Conservation (phyloP, 2,113 vertebrate genomes). For the Ceyx melanurus region DNA sequence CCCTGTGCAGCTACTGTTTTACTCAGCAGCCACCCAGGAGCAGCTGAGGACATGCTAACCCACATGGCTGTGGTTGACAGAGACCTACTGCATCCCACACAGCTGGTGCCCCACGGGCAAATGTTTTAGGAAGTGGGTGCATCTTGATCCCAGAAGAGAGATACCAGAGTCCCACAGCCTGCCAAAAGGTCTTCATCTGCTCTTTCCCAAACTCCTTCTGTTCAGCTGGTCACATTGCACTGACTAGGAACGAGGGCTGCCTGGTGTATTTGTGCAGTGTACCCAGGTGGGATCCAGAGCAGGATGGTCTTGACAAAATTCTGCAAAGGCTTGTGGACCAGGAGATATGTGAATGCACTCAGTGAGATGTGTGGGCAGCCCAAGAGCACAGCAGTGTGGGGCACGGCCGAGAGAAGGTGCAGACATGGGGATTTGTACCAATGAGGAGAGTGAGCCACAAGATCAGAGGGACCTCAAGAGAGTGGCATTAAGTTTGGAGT, state of each 20-base stretch:
- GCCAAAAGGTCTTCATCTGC: background rate
- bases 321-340: background rate
- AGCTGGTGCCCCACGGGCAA: background rate
- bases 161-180: background rate
- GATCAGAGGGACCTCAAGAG: background rate
- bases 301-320: background rate
- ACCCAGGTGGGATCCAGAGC: background rate
- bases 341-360: background rate
- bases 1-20: fast-evolving
- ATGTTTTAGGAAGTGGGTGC: background rate
- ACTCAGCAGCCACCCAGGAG: background rate
- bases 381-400: background rate
- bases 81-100: background rate
- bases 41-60: background rate
- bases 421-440: background rate
- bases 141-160: background rate
- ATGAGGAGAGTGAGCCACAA: background rate
- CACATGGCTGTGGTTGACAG: background rate
- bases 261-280: background rate
- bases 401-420: background rate
- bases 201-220: background rate
- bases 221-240: background rate
- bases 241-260: background rate
- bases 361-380: background rate
- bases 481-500: background rate